Percentiles rank a stretch among this genome's conserved stretches.
These are phyloP conservation scores for Zaprionus taronus DNA, from an alignment of 1,140 invertebrate species.

Conservation along the genomic window DNA sequence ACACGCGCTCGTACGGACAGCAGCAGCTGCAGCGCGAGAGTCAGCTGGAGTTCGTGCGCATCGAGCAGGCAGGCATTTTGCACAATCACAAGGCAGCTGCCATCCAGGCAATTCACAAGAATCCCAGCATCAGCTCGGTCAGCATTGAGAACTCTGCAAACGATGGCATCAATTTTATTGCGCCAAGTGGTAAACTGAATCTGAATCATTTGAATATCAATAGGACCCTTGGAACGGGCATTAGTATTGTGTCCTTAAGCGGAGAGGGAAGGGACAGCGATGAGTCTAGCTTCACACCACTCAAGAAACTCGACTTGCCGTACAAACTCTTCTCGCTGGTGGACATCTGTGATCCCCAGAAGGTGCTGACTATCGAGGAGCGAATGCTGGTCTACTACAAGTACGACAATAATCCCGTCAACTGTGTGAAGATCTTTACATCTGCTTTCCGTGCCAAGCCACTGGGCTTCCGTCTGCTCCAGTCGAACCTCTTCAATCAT, in stretches of 20 bases:
- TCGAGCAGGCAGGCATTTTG: slow-evolving; percentile 97
- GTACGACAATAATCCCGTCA: slow-evolving; percentile 97
- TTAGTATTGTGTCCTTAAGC: slow-evolving; percentile 94
- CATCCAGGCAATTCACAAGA: slow-evolving; percentile 94
- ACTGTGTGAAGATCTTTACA: slow-evolving; percentile 99
- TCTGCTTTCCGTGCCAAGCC: slow-evolving; percentile 93
- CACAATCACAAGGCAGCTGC: slow-evolving; percentile 98
- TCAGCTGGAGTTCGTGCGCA: slow-evolving; percentile 92
- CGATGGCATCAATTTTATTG: slow-evolving; percentile 96
- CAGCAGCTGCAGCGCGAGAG: slow-evolving; percentile 89
- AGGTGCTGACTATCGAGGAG: slow-evolving; percentile 95
- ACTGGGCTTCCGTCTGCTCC: slow-evolving; percentile 94
- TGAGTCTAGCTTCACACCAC: slow-evolving; percentile 93
- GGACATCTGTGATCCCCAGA: slow-evolving; percentile 97
- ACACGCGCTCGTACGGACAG: slow-evolving; percentile 90
- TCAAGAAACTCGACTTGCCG: slow-evolving; percentile 93
- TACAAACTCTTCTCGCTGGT: slow-evolving; percentile 98
- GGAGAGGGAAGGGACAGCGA: slow-evolving; percentile 96
- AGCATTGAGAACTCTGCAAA: slow-evolving; percentile 93
- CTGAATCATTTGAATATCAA: slow-evolving; percentile 90
- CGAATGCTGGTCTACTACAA: slow-evolving; percentile 97
- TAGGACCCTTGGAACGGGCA: slow-evolving; percentile 94
- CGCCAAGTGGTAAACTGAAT: slow-evolving; percentile 91
- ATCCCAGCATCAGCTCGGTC: slow-evolving; percentile 92
- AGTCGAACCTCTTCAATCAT: slow-evolving; percentile 97